Conservation (phyloP, 2,888 invertebrate species). For the Oscheius myriophilus region DNA sequence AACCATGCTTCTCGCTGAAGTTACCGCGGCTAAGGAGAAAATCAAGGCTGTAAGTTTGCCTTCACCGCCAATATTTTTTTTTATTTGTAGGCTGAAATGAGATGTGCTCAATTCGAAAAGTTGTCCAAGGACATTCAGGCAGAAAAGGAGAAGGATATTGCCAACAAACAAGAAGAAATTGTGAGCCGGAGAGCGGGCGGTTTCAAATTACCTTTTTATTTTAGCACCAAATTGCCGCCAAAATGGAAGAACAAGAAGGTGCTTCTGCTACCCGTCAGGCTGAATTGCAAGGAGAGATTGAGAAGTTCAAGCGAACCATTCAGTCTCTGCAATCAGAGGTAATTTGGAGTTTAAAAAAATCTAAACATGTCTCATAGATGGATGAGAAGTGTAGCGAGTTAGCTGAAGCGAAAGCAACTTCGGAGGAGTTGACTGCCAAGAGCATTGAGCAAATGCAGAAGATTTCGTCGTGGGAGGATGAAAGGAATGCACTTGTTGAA, state of each 20-base stretch:
- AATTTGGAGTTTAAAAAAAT: neutral
- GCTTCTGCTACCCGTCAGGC: neutral
- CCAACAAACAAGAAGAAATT: conserved; percentile 22
- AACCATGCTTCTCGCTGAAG: too few relatives aligned
- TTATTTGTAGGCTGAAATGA: conserved; percentile 29
- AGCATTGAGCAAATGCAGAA: conserved; percentile 44
- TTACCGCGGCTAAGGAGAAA: neutral
- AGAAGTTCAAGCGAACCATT: conserved; percentile 11
- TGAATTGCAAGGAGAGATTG: conserved; percentile 16
- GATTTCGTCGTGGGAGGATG: conserved; percentile 48
- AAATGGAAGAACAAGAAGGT: neutral
- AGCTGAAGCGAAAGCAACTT: conserved; percentile 20
- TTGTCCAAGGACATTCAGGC: conserved; percentile 38
- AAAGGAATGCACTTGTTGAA: conserved; percentile 55
- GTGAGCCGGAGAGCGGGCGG: neutral
- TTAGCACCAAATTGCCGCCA: conserved; percentile 4
- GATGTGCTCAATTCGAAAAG: conserved; percentile 32
- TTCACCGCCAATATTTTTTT: neutral
- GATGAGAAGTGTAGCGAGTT: conserved; percentile 9
- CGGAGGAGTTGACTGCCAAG: conserved; percentile 31
- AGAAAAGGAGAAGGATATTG: conserved; percentile 30
- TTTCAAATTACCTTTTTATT: neutral
- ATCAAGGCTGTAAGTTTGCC: too few relatives aligned
- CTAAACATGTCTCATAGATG: neutral
- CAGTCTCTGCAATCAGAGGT: conserved; percentile 22